Evolutionary conservation across 1,140 invertebrate genomes (phyloP).

Genomic region (Neodiprion fabricii): DNA sequence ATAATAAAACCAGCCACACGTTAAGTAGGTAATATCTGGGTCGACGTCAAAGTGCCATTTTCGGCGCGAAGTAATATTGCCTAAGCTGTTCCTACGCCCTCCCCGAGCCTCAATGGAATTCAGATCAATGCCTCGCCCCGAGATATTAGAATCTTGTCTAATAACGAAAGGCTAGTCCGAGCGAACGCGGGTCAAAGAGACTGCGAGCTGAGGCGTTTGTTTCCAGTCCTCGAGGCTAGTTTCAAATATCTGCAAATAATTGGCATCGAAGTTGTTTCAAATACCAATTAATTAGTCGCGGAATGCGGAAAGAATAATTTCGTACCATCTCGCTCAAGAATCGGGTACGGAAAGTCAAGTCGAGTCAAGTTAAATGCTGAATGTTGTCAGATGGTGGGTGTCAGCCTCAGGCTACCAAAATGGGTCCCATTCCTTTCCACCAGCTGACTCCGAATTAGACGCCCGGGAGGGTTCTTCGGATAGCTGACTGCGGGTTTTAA

Average conservation of each 20-base stretch:
- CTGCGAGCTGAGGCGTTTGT: not conserved
- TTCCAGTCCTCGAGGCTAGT: not conserved
- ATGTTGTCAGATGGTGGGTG: slow-evolving; percentile 43
- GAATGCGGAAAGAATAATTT: not conserved
- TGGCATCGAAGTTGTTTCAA: not conserved
- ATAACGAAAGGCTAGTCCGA: not conserved
- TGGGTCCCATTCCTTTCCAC: slow-evolving; percentile 39
- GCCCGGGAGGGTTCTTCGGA: slow-evolving; percentile 31
- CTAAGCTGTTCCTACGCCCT: not conserved
- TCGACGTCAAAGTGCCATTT: slow-evolving; percentile 4
- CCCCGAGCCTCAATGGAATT: not conserved
- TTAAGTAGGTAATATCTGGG: not conserved
- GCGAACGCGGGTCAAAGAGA: slow-evolving; percentile 1
- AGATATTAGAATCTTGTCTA: slow-evolving; percentile 2
- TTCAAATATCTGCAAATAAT: too few relatives aligned
- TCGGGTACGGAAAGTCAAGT: not conserved
- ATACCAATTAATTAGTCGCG: not conserved
- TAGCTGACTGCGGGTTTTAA: slow-evolving; percentile 41
- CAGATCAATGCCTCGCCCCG: not conserved
- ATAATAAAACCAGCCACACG: slow-evolving; percentile 1
- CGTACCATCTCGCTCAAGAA: not conserved
- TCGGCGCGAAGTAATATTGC: slow-evolving; percentile 5
- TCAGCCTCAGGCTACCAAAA: slow-evolving; percentile 25
- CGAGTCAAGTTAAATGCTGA: slow-evolving; percentile 31
- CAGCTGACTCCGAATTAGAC: slow-evolving; percentile 45